Conservation (phyloP, 1,140 invertebrate genomes). For the Tribolium castaneum region DNA sequence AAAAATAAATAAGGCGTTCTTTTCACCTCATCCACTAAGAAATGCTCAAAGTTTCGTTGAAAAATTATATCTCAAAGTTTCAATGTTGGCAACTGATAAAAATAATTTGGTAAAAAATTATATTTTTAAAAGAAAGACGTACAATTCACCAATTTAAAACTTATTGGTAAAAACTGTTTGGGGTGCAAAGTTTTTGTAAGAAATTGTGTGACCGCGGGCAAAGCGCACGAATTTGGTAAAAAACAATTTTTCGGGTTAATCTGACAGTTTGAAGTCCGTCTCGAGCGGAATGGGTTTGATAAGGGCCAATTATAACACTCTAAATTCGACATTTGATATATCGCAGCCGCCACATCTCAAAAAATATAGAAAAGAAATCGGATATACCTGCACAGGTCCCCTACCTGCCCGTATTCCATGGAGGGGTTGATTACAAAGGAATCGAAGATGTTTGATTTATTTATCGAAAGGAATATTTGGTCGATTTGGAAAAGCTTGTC, state of each 20-base stretch:
- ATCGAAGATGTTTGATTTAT: not conserved
- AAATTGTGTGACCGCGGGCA: not conserved
- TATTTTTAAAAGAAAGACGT: not conserved
- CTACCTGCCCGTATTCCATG: not conserved
- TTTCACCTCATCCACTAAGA: too few species aligned
- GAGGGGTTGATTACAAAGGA: not conserved
- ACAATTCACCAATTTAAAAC: too few species aligned
- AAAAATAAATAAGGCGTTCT: too few species aligned
- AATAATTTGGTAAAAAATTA: not conserved
- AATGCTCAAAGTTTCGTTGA: too few species aligned
- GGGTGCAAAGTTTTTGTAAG: too few species aligned
- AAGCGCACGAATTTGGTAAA: not conserved
- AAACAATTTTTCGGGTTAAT: not conserved
- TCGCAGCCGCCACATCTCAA: not conserved
- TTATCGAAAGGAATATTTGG: not conserved
- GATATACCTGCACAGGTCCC: not conserved
- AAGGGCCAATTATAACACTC: not conserved
- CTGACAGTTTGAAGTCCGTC: not conserved
- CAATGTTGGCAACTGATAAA: too few species aligned
- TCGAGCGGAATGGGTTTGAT: not conserved
- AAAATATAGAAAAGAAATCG: not conserved
- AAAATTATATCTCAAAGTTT: too few species aligned
- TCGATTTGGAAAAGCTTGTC: not conserved
- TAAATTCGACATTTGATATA: not conserved
- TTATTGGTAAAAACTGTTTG: too few species aligned